Base-by-base conservation (phyloP, 2,113 vertebrate species). In the Myrmophylax atrothorax region DNA sequence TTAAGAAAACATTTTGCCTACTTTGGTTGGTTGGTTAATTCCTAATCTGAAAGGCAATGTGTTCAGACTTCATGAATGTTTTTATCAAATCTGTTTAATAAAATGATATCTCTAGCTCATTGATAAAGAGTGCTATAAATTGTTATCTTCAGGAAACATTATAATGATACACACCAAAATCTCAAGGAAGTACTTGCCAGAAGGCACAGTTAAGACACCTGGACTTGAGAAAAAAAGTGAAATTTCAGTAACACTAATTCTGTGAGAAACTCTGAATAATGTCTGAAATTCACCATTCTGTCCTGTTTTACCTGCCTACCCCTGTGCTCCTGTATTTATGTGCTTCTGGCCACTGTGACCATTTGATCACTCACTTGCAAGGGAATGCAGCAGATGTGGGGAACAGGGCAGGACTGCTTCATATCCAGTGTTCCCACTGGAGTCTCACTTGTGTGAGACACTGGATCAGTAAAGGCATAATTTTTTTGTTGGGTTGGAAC, bases 291-390 rank as follows among this genome's bases (percentile, higher is more conserved):
- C 67, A 59, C 42, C 38, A 63, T 63, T 44, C 8, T 53, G 1
- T 23, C 12, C 62, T 56, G 19, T 37, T 79, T 49, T 79, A 68
- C 23, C 17, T 50, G 5, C 28, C 68, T 52, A 14, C 40, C 40
- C 40, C 40, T 42, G 40, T 42, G 40, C 40, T 42, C 40, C 40
- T 42, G 40, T 42, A 42, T 42, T 42, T 42, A 42, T 42, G 40
- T 42, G 40, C 40, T 42, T 42, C 40, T 42, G 40, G 40, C 40
- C 40, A 42, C 40, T 42, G 40, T 42, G 40, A 42, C 13, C 16
- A 31, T 62, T 67, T 2, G 0, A 0, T 1, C 6, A 15, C 1
- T 0, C 7, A 18, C 25, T 38, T 60, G 19, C 12, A 0, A 0
- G 40, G 7, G 22, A 64, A 3, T 0, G 0, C 38, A 60, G 16